A percentile compares a stretch with the other conserved stretches of the same genome.
phyloP scores from a whole-genome alignment of 1,140 invertebrate species.

The Trigoniulus corallinus region DNA sequence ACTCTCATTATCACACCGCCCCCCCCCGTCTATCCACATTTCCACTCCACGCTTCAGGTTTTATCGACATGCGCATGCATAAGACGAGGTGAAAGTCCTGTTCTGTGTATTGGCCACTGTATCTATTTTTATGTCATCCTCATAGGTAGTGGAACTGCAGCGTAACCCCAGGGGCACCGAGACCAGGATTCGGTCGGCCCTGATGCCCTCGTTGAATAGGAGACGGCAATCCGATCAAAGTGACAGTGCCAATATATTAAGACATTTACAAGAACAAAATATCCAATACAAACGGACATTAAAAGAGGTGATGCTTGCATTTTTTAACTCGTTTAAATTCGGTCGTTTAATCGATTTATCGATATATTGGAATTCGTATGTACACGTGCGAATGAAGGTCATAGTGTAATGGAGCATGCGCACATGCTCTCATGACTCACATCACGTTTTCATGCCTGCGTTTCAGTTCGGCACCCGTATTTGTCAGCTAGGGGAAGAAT shows the following conservation, averaged over 20 bases:
- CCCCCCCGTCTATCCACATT: background rate
- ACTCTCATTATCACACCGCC: background rate
- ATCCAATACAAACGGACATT: slow-evolving; percentile 23
- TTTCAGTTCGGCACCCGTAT: too few species aligned
- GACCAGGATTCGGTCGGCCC: slow-evolving; percentile 39
- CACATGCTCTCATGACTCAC: too few species aligned
- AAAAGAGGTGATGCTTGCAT: background rate
- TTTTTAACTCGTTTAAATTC: slow-evolving; percentile 38
- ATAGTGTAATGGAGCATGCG: too few species aligned
- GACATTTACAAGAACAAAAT: slow-evolving; percentile 47
- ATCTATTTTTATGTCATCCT: slow-evolving; percentile 12
- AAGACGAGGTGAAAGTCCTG: background rate
- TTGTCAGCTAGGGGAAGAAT: too few species aligned
- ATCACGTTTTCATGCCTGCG: too few species aligned
- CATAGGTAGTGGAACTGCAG: slow-evolving; percentile 67
- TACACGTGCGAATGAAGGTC: too few species aligned
- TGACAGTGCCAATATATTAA: slow-evolving; percentile 42
- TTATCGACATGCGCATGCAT: background rate
- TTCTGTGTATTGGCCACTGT: slow-evolving; percentile 8
- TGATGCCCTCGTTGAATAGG: slow-evolving; percentile 25
- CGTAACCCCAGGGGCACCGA: slow-evolving; percentile 71
- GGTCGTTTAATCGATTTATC: slow-evolving; percentile 53
- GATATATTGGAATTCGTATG: too few species aligned
- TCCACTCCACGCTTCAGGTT: slow-evolving; percentile 6
- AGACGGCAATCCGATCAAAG: slow-evolving; percentile 15